Conservation (phyloP, 2,113 vertebrate species). For the Ivindomyrus marchei region DNA sequence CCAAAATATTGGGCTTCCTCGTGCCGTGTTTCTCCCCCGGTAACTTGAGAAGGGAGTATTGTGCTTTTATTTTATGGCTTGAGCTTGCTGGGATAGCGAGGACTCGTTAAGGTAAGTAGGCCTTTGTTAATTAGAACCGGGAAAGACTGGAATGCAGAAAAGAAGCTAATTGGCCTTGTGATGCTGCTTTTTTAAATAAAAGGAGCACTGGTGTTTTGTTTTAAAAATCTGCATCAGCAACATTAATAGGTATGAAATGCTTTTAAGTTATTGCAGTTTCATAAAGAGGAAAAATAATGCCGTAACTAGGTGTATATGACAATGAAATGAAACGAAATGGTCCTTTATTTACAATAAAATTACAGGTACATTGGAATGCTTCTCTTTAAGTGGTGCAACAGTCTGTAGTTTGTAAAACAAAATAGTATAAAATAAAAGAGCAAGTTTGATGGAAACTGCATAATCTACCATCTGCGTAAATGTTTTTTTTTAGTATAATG, state of each 20-base stretch:
- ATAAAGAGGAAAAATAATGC: background rate
- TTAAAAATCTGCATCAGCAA: background rate
- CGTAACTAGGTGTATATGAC: background rate
- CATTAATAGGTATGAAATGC: background rate
- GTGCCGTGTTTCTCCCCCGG: background rate
- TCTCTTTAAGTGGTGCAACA: background rate
- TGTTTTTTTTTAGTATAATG: background rate
- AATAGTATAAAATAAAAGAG: background rate
- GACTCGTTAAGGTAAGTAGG: constrained; percentile 18
- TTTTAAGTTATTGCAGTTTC: background rate
- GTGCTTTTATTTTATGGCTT: background rate
- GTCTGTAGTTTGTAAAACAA: background rate
- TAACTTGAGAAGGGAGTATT: background rate
- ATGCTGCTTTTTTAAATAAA: background rate
- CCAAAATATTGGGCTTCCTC: background rate
- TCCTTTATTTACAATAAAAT: background rate
- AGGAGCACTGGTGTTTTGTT: background rate
- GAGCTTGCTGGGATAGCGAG: background rate
- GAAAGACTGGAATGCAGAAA: background rate
- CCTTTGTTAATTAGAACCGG: background rate
- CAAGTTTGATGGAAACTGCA: background rate
- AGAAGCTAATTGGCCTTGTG: background rate
- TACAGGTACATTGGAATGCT: background rate
- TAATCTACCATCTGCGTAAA: background rate
- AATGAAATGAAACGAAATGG: background rate